Evolutionary conservation across 1,140 invertebrate species (phyloP), one percentile per base, ranked within the genome.

Genomic region (Chlorops oryzae): DNA sequence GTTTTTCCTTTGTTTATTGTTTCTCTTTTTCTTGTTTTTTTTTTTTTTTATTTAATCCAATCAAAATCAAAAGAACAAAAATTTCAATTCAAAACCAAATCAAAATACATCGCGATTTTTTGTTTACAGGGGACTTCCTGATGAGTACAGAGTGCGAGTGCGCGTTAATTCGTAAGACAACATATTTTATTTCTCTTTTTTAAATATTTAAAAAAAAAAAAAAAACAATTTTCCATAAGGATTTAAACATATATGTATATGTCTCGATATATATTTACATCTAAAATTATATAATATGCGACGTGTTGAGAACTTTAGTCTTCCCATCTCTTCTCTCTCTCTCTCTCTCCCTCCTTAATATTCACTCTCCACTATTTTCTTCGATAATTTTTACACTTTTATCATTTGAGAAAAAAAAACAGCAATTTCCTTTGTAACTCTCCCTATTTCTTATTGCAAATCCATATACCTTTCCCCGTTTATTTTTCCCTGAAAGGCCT

Each of bases 121-220:
- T 76, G 83, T 80, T 85, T 85, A 72, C 83, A 86, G 83, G 82
- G 78, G 79, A 74, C 77, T 85, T 70, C 78, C 77, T 71, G 81
- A 84, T 77, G 81, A 80, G 78, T 86, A 83, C 81, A 80, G 78
- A 79, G 80, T 84, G 78, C 82, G 81, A 77, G 80, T 84, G 75
- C 80, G 82, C 80, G 77, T 84, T 66, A 84, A 81, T 75, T 81
- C 83, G 84, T 86, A 85, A 84, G 78, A 74, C 71, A 65, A 65
- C 61, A 60, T 64, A 49, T 67, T 65, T 65, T 59, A 60, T 59
- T 59, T 67, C 57, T 9, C 6, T 39, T 39, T 39, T 7, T 39
- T 13, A 39, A 13, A 13, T 9, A 13, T 39, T 39, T 39, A 13
- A n/a, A n/a, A n/a, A n/a, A n/a, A n/a, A n/a, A n/a, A n/a, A n/a